Percentiles rank a stretch among this genome's conserved stretches.
These are phyloP conservation scores for Chrysochloris asiatica DNA, from an alignment of 2,113 vertebrate genomes.

Conservation along the genomic window DNA sequence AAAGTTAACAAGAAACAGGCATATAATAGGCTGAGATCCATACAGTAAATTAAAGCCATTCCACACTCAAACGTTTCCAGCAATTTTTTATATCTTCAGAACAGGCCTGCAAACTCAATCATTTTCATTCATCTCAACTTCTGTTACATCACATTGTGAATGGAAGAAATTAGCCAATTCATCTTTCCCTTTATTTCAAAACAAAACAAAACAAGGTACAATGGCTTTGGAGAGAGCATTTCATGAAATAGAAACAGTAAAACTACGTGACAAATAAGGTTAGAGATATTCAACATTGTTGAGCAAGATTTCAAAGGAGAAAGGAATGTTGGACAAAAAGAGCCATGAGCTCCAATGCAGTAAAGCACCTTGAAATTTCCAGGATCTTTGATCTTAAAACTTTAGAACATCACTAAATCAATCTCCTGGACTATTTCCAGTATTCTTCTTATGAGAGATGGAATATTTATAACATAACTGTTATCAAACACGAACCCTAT, in stretches of 20 bases:
- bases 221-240: conserved; percentile 43
- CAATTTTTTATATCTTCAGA: conserved; percentile 60
- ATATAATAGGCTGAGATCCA: background rate
- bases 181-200: conserved; percentile 57
- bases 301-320: conserved; percentile 24
- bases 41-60: conserved; percentile 67
- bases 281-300: background rate
- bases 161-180: conserved; percentile 52
- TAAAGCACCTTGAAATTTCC: conserved; percentile 19
- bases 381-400: conserved; percentile 45
- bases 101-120: conserved; percentile 49
- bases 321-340: conserved; percentile 7
- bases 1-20: conserved; percentile 68
- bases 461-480: background rate
- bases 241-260: background rate
- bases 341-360: background rate
- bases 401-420: conserved; percentile 7
- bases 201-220: background rate
- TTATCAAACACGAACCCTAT: conserved; percentile 25
- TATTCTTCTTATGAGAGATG: background rate
- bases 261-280: conserved; percentile 5
- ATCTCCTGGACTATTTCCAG: conserved; percentile 21
- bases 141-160: conserved; percentile 24
- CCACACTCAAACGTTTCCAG: conserved; percentile 45
- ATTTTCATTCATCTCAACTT: conserved; percentile 67